Evolutionary conservation across 2,797 vertebrate species (phyloP).

Genomic region (Coregonus ussuriensis): DNA sequence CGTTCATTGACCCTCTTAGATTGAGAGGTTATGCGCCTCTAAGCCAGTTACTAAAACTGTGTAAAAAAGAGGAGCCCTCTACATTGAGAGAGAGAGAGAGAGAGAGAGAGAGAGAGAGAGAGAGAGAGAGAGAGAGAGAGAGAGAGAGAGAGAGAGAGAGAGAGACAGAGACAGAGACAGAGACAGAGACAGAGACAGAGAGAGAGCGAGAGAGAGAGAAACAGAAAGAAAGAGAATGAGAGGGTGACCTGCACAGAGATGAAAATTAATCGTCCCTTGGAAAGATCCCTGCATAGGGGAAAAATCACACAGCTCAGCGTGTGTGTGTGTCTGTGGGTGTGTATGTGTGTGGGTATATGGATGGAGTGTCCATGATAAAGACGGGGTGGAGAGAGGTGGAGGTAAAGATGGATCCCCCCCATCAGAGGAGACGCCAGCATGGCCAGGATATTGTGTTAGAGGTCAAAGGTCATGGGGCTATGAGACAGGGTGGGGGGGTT

Average conservation of each 20-base stretch:
- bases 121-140: slow-evolving; percentile 6
- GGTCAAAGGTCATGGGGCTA: background rate
- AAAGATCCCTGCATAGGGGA: background rate
- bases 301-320: background rate
- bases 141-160: background rate
- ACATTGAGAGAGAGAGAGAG: background rate
- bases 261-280: slow-evolving; percentile 20
- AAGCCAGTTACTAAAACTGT: slow-evolving; percentile 17
- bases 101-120: slow-evolving; percentile 9
- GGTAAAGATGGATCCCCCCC: background rate
- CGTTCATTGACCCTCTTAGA: slow-evolving; percentile 25
- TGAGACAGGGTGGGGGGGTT: background rate
- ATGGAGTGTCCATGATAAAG: background rate
- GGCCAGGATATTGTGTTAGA: background rate
- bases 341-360: background rate
- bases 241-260: slow-evolving; percentile 1
- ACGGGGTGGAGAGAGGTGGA: background rate
- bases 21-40: slow-evolving; percentile 25
- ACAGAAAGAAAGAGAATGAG: slow-evolving; percentile 10
- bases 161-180: background rate
- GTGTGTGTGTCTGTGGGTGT: background rate
- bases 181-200: background rate
- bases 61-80: background rate
- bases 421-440: background rate
- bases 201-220: background rate